phyloP scores from a whole-genome alignment of 37 sponge, comb jelly and placozoan genomes.

The Axinella damicornis region DNA sequence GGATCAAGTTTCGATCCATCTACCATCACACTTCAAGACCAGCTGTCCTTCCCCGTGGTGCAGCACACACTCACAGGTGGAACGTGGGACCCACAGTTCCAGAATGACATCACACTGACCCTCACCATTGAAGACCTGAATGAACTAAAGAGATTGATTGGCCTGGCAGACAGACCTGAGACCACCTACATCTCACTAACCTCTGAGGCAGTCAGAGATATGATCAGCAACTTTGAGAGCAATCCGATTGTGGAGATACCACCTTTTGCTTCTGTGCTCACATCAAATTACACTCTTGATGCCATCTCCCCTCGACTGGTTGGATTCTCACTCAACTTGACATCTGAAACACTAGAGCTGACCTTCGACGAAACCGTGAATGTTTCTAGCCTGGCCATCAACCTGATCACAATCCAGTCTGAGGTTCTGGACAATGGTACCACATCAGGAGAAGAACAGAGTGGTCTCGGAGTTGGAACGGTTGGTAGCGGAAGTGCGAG shows the following conservation, averaged over 20 bases:
- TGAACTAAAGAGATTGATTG: slow-evolving; percentile 73
- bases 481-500: slow-evolving; percentile 12
- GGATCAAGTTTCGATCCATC: slow-evolving; percentile 74
- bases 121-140: slow-evolving; percentile 79
- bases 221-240: slow-evolving; percentile 49
- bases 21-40: slow-evolving; percentile 50
- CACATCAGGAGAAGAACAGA: background rate
- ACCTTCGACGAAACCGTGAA: slow-evolving; percentile 92
- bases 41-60: background rate
- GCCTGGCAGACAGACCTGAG: slow-evolving; percentile 59
- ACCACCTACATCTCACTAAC: slow-evolving; percentile 61
- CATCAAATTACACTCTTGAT: slow-evolving; percentile 60
- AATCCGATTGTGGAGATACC: slow-evolving; percentile 42
- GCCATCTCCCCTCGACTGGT: slow-evolving; percentile 65
- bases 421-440: background rate
- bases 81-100: slow-evolving; percentile 40
- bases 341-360: slow-evolving; percentile 62
- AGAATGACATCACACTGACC: slow-evolving; percentile 26
- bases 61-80: slow-evolving; percentile 73
- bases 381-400: slow-evolving; percentile 69
- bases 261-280: slow-evolving; percentile 19
- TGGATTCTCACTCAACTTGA: slow-evolving; percentile 81
- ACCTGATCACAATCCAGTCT: slow-evolving; percentile 64
- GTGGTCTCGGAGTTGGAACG: background rate
- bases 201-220: slow-evolving; percentile 61